Base-by-base conservation (phyloP, 53 echinoderm and acorn worm genomes). In the Arbacia lixula region DNA sequence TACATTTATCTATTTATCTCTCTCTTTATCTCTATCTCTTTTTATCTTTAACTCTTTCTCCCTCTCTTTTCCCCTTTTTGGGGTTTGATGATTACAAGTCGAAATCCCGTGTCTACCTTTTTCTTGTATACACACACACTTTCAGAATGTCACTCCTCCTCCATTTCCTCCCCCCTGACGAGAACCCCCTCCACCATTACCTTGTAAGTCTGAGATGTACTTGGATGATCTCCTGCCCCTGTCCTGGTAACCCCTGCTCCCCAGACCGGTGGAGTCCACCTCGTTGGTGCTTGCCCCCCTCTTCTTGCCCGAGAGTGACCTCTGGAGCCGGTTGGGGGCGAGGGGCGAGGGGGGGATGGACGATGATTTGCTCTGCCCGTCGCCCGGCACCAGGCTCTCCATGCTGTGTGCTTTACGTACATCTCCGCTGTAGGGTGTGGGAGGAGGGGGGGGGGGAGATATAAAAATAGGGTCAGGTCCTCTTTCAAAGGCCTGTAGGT, bases 401-500 rank as follows among this genome's bases (percentile, higher is more conserved):
- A 99, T 90, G 87, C 99, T 99, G 63, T 99, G 99, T 6, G 99
- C 99, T 51, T 99, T 99, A 6, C 99, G 92, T 2, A 99, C 91
- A 89, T 99, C 99, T 27, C 92, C 92, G 49, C 99, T 99, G 72
- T 29, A 2, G 36, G 27, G 36, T 33, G 35, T 62, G 28, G 9
- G 17, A 12, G 30, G 19, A 75, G 27, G 27, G n/a, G n/a, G 14
- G 49, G 49, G 8, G 49, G n/a, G n/a, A n/a, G n/a, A n/a, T n/a
- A n/a, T n/a, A n/a, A n/a, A n/a, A n/a, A n/a, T n/a, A n/a, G n/a
- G n/a, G n/a, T n/a, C n/a, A n/a, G n/a, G n/a, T n/a, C n/a, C n/a
- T n/a, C n/a, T n/a, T n/a, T n/a, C n/a, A n/a, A n/a, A n/a, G n/a
- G n/a, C n/a, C n/a, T n/a, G n/a, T n/a, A n/a, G n/a, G n/a, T n/a